phyloP scores from a whole-genome alignment of 2,113 vertebrate species.

The Cryptomyrus ogoouensis region DNA sequence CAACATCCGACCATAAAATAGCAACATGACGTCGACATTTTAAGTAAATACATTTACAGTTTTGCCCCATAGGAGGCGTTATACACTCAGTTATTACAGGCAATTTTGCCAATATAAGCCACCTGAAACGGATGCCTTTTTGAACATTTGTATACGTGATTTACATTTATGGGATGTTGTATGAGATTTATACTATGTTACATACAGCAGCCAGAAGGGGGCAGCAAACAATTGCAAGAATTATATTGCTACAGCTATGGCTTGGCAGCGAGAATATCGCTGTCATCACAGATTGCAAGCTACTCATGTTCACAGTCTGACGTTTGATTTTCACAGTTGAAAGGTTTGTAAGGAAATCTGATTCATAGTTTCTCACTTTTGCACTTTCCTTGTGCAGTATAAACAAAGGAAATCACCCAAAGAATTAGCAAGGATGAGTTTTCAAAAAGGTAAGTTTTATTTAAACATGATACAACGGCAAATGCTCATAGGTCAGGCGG shows the following conservation, averaged over 20 bases:
- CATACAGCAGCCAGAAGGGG: neutral
- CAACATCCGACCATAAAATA: neutral
- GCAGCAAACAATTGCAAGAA: neutral
- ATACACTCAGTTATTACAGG: neutral
- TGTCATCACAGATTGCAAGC: neutral
- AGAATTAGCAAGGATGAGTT: neutral
- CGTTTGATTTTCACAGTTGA: neutral
- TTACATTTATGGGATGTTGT: neutral
- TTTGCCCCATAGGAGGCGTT: neutral
- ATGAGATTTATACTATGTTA: neutral
- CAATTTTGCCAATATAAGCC: neutral
- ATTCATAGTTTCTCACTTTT: neutral
- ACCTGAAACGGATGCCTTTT: neutral
- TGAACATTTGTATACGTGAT: neutral
- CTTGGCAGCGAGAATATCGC: neutral
- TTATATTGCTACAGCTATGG: neutral
- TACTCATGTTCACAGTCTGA: neutral
- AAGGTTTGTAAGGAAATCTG: neutral
- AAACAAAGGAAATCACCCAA: neutral
- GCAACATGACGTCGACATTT: neutral
- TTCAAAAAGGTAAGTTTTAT: slow-evolving; percentile 59
- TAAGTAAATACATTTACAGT: neutral
- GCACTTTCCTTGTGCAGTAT: neutral
- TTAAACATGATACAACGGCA: slow-evolving; percentile 64
- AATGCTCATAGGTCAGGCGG: slow-evolving; percentile 48